phyloP scores from a whole-genome alignment of 2,888 invertebrate genomes.

The Hymenopus coronatus region DNA sequence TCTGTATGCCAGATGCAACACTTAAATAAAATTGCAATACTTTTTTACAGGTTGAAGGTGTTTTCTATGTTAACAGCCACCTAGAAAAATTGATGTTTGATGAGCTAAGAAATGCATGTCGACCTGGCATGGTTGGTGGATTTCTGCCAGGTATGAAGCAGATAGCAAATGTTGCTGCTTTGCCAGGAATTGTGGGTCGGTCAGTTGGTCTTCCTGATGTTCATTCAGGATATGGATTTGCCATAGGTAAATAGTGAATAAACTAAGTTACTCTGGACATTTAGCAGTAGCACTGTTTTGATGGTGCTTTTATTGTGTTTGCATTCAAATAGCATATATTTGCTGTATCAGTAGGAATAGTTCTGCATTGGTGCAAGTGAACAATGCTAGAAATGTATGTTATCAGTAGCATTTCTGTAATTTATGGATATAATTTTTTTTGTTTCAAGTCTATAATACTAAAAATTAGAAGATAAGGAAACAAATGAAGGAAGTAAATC shows the following conservation, averaged over 20 bases:
- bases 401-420: too few relatives aligned
- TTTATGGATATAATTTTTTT: too few relatives aligned
- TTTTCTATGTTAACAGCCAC: constrained; percentile 91
- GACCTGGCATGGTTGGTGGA: constrained; percentile 88
- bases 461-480: too few relatives aligned
- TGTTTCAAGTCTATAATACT: too few relatives aligned
- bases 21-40: not conserved
- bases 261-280: not conserved
- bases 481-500: too few relatives aligned
- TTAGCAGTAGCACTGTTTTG: too few relatives aligned
- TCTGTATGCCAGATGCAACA: not conserved
- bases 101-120: constrained; percentile 85
- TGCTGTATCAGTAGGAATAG: too few relatives aligned
- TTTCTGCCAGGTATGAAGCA: constrained; percentile 98
- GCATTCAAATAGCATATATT: too few relatives aligned
- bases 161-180: constrained; percentile 97
- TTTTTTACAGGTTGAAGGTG: constrained; percentile 76
- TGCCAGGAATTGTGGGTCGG: constrained; percentile 92
- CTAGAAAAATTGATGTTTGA: constrained; percentile 97
- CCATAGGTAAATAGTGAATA: constrained; percentile 67
- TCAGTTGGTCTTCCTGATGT: constrained; percentile 96
- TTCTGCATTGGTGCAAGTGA: too few relatives aligned
- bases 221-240: constrained; percentile 99
- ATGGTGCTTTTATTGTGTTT: too few relatives aligned
- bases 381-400: too few relatives aligned